These are phyloP conservation scores for Odontamblyopus rebecca DNA, from an alignment of 2,797 vertebrate genomes.

Conservation along the genomic window DNA sequence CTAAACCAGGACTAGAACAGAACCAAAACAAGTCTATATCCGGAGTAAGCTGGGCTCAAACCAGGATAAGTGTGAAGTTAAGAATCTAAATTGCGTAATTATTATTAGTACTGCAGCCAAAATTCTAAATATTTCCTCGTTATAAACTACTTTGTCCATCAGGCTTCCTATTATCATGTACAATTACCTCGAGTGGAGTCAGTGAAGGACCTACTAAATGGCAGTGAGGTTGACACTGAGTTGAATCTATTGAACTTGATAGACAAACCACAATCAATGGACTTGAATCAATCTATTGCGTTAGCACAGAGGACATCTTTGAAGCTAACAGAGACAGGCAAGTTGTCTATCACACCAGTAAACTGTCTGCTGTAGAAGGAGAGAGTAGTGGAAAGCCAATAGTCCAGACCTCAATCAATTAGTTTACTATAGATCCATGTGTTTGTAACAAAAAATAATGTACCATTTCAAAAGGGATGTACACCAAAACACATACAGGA, in stretches of 20 bases:
- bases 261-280: not conserved
- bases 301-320: not conserved
- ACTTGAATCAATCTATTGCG: not conserved
- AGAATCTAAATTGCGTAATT: not conserved
- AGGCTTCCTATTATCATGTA: not conserved
- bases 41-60: no score
- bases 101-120: not conserved
- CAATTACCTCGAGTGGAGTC: not conserved
- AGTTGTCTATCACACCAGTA: not conserved
- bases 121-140: not conserved
- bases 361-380: not conserved
- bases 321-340: slow-evolving; percentile 3
- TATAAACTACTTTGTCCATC: not conserved
- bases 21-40: no score
- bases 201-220: not conserved
- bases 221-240: not conserved
- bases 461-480: not conserved
- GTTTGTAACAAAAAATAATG: not conserved
- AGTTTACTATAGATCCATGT: not conserved
- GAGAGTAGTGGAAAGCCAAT: not conserved
- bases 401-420: not conserved
- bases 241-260: slow-evolving; percentile 1
- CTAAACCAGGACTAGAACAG: no score
- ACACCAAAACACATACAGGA: not conserved
- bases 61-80: no score